These are phyloP conservation scores for Tapirus terrestris DNA, from an alignment of 2,113 vertebrate genomes.

Conservation along the genomic window DNA sequence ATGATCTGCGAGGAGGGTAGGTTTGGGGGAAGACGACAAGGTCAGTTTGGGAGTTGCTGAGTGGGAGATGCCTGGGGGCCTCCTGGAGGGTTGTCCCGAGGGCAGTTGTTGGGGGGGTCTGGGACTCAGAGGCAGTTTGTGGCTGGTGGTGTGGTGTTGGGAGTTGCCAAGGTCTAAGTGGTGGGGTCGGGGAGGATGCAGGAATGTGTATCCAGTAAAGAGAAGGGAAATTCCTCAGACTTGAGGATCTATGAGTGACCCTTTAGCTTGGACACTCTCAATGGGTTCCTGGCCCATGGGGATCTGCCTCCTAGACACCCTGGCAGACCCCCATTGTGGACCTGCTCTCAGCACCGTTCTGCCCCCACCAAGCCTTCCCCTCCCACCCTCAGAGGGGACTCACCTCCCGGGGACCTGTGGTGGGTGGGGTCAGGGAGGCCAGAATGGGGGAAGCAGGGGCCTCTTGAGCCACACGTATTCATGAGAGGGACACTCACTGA, in stretches of 20 bases:
- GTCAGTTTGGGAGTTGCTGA: not conserved
- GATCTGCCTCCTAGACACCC: no score
- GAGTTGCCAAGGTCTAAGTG: not conserved
- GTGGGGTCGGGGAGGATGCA: not conserved
- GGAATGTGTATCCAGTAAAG: not conserved
- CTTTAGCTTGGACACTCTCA: not conserved
- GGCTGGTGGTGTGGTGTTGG: not conserved
- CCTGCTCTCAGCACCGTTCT: not conserved
- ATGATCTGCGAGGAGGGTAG: not conserved
- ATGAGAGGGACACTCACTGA: not conserved
- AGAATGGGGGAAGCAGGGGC: not conserved
- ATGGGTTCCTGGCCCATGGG: not conserved
- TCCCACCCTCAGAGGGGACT: not conserved
- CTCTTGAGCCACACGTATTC: not conserved
- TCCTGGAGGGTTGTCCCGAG: not conserved
- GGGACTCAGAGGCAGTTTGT: not conserved
- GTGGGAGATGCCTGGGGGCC: not conserved
- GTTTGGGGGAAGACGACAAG: not conserved
- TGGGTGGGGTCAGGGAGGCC: not conserved
- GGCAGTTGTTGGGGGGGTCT: not conserved
- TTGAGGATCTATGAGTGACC: not conserved
- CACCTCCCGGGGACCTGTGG: no score
- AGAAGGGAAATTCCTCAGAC: not conserved
- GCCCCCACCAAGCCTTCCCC: not conserved
- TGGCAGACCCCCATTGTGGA: not conserved